phyloP scores from a whole-genome alignment of 2,113 vertebrate species.

The Balaenoptera acutorostrata region DNA sequence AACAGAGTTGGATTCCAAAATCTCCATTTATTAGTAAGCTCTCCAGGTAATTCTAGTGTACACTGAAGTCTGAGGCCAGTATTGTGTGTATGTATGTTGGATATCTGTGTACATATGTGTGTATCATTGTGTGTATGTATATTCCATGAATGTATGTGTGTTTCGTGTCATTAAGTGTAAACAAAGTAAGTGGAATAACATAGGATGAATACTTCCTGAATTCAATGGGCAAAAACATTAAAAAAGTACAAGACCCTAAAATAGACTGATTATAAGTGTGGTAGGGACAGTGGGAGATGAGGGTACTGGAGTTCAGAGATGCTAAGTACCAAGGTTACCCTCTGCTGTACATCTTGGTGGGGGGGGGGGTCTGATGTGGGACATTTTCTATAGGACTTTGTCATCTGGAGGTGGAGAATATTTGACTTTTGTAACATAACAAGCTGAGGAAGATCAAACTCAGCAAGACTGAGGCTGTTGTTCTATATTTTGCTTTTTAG shows the following conservation, averaged over 20 bases:
- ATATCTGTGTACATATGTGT: background rate
- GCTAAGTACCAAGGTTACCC: background rate
- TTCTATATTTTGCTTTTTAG: background rate
- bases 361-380: background rate
- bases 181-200: background rate
- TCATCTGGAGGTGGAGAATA: background rate
- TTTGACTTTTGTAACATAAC: background rate
- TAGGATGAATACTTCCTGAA: background rate
- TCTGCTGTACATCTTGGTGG: background rate
- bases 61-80: background rate
- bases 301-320: background rate
- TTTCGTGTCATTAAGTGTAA: background rate
- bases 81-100: background rate
- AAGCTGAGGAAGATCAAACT: background rate
- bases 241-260: background rate
- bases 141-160: background rate
- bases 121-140: background rate
- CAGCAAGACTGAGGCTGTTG: background rate
- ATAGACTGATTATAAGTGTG: background rate
- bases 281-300: background rate
- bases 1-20: background rate
- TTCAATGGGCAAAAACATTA: background rate
- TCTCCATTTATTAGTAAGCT: background rate
- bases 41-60: background rate
- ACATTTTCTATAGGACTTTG: background rate